Base-by-base conservation (phyloP, 2,113 vertebrate species). In the Ptilorrhoa leucosticta region DNA sequence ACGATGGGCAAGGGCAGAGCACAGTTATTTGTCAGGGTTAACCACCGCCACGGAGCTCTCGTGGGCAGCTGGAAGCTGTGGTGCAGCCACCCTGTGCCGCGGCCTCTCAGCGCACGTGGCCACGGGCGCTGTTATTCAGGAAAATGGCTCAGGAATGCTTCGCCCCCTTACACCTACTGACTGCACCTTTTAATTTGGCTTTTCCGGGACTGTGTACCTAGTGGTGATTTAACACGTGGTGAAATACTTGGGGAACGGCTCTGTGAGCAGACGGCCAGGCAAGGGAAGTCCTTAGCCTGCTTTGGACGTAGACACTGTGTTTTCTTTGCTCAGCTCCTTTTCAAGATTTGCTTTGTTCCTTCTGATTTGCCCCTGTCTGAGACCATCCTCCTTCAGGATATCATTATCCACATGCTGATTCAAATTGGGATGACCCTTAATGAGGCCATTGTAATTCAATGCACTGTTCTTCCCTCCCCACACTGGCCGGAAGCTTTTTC, bases 21-120 rank as follows among this genome's bases (percentile, higher is more conserved):
- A 18, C 20, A 88, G 82, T 54, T 83, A 57, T 79, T 92, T 93
- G 85, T 73, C 86, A 88, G 56, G 86, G 96, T 90, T 96, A 95
- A 95, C 93, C 95, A 95, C 87, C 0, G 2, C 87, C 91, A 71
- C 42, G 3, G 6, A 30, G 73, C 70, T 91, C 81, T 64, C 0
- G 4, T 0, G 16, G 71, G 56, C 84, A 63, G 81, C 57, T 51
- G 7, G 50, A 9, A 24, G 83, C 85, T 83, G 95, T 44, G 92
- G 90, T 57, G 31, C 28, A 33, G 82, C 85, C 66, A 23, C 75
- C 23, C 86, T 15, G 68, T 1, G 57, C 83, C 47, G 44, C 2
- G 4, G 50, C 72, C 51, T 23, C 73, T 27, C 45, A 0, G 19
- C 86, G 50, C 71, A 1, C 2, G 9, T 7, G 66, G 24, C 68